Evolutionary conservation across 2,113 vertebrate genomes (phyloP), one percentile per base, ranked within the genome.

Genomic region (Tapirus terrestris): DNA sequence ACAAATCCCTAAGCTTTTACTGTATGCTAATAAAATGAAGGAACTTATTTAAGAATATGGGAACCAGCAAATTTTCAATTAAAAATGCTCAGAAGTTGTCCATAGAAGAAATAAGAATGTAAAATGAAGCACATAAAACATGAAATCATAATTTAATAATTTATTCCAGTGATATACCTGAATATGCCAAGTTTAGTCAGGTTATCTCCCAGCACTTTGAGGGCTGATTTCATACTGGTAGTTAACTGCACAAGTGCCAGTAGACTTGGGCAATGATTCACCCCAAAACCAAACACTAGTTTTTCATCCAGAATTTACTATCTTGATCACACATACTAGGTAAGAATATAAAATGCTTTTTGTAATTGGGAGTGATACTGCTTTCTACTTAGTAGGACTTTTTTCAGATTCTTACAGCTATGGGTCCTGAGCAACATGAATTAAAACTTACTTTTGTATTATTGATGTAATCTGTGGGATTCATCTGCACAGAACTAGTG

Each of bases 401-500:
- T 83, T 96, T 92, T 95, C 39, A 90, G 67, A 97, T 89, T 95
- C 94, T 81, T 95, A 94, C 17, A 97, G 95, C 91, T 92, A 94
- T 1, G 4, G 77, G 97, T 73, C 91, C 61, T 89, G 48, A 98
- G 97, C 96, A 98, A 98, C 20, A 92, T 96, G 93, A 97, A 98
- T 97, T 97, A 96, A 97, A 98, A 99, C 98, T 99, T 99, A 99
- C 99, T 99, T 99, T 99, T 98, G 97, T 95, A 98, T 99, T 99
- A 98, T 97, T 95, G 98, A 98, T 98, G 98, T 98, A 99, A 99
- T 99, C 99, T 98, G 99, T 98, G 98, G 99, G 98, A 98, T 98
- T 99, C 99, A 99, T 98, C 99, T 99, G 99, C 98, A 99, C 99
- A 96, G 99, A 99, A 98, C 97, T 99, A 99, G 98, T 99, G 98